Conservation (phyloP, 2,888 invertebrate genomes). For the Spodoptera picta region DNA sequence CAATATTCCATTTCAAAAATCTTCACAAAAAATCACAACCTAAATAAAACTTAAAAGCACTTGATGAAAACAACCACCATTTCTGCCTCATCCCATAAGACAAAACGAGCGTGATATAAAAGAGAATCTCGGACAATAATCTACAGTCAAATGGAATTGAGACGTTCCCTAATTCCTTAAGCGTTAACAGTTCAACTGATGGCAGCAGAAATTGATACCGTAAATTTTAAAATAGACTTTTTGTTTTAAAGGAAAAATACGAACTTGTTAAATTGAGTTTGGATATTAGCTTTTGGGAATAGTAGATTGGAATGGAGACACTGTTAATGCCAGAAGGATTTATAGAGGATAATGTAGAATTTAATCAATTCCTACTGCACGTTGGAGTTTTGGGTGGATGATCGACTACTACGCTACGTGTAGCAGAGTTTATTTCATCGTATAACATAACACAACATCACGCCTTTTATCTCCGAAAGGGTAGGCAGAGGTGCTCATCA, state of each 20-base stretch:
- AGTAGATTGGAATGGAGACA: conserved; percentile 35
- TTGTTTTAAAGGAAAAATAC: conserved; percentile 47
- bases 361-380: no score
- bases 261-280: conserved; percentile 46
- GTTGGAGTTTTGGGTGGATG: no score
- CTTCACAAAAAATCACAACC: background rate
- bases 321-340: background rate
- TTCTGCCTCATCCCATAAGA: conserved; percentile 8
- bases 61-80: conserved; percentile 1
- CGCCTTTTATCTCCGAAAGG: no score
- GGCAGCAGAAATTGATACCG: conserved; percentile 57
- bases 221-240: conserved; percentile 49
- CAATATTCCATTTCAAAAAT: background rate
- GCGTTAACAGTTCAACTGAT: conserved; percentile 42
- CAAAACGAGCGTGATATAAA: conserved; percentile 35
- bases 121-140: conserved; percentile 52
- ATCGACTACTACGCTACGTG: no score
- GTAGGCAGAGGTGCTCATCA: no score
- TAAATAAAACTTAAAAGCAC: background rate
- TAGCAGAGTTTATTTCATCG: no score
- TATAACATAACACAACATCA: no score
- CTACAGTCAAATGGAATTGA: conserved; percentile 55
- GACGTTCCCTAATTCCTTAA: conserved; percentile 59
- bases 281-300: conserved; percentile 42
- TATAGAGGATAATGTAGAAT: no score